These are phyloP conservation scores for Cyclura pinguis DNA, from an alignment of 2,797 vertebrate species.

Conservation along the genomic window DNA sequence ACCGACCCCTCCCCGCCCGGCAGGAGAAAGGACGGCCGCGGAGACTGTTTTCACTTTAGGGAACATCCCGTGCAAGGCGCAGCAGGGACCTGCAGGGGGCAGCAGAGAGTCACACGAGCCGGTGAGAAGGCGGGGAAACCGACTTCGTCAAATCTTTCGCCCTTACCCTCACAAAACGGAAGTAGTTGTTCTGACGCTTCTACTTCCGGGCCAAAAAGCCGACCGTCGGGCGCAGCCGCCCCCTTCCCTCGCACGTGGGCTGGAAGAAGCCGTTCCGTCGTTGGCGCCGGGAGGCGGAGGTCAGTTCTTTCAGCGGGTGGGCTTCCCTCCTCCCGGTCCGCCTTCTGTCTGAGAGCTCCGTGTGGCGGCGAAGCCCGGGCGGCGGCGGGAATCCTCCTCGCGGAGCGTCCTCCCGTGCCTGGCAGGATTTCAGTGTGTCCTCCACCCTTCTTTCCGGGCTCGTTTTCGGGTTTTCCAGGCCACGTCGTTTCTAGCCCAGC, in stretches of 20 bases:
- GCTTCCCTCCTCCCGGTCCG: too few species aligned
- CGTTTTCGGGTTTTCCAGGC: not conserved
- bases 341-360: too few species aligned
- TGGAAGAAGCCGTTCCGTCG: not conserved
- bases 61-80: too few species aligned
- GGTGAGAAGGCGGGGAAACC: not conserved
- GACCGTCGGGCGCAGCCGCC: not conserved
- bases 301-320: too few species aligned
- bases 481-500: not conserved
- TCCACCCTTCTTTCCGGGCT: not conserved
- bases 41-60: not conserved
- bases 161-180: not conserved
- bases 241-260: slow-evolving; percentile 10
- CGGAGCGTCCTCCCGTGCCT: too few species aligned
- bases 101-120: not conserved
- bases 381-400: too few species aligned
- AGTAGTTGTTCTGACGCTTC: not conserved
- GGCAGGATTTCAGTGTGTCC: not conserved
- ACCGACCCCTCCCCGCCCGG: too few species aligned
- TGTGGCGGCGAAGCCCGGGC: too few species aligned
- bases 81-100: not conserved
- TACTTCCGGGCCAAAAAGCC: slow-evolving; percentile 13
- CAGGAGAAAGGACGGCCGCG: too few species aligned
- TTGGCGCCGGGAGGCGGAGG: too few species aligned
- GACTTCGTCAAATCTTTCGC: accelerated